These are phyloP conservation scores for Phylloscopus collybita DNA, from an alignment of 2,797 vertebrate genomes.

Conservation along the genomic window DNA sequence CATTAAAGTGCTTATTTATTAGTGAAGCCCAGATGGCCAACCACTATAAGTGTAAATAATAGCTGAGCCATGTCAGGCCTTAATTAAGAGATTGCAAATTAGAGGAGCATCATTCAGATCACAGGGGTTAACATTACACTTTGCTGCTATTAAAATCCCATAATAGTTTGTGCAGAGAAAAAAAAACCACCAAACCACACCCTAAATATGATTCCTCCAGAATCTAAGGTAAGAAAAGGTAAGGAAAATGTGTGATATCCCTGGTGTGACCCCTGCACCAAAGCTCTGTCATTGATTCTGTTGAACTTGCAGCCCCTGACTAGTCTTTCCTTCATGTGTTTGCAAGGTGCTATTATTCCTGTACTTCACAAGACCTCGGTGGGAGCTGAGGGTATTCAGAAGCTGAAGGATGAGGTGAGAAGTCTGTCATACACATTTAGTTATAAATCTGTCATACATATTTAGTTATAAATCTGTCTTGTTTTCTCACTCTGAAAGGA, in stretches of 20 bases:
- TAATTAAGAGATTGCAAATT: constrained; percentile 58
- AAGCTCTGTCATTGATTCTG: neutral
- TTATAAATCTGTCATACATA: neutral
- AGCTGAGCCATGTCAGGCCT: constrained; percentile 39
- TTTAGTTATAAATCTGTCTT: neutral
- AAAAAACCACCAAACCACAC: neutral
- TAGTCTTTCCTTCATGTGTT: neutral
- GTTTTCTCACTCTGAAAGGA: neutral
- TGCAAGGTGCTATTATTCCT: neutral
- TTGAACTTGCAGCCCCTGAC: neutral
- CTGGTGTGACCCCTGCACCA: neutral
- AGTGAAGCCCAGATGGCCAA: constrained; percentile 32
- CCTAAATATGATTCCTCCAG: neutral
- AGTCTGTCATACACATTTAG: neutral
- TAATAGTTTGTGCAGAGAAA: neutral
- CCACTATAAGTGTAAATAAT: constrained; percentile 46
- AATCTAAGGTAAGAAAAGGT: neutral
- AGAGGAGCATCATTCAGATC: constrained; percentile 6
- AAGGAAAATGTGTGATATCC: neutral
- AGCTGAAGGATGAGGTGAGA: neutral
- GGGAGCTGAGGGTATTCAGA: neutral
- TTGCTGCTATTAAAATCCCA: neutral
- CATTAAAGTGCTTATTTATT: constrained; percentile 43
- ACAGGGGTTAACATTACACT: neutral
- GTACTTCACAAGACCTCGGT: neutral